Evolutionary conservation across 2,797 vertebrate genomes (phyloP), one percentile per base, ranked within the genome.

Genomic region (Erethizon dorsatum): DNA sequence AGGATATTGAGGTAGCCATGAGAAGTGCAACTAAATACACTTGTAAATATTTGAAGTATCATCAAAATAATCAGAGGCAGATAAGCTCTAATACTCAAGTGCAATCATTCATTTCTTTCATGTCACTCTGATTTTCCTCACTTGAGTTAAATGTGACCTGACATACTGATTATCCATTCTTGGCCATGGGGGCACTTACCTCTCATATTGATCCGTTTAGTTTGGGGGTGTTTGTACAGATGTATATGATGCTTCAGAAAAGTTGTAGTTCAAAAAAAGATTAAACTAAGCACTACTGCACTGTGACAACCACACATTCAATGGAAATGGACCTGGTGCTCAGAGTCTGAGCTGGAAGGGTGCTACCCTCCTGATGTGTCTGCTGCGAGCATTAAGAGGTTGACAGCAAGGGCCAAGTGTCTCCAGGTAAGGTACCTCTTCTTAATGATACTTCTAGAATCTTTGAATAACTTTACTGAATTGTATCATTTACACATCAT

Each of bases 161-260:
- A 89, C 90, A 59, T 95, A 97, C 96, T 97, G 97, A 96, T 96
- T 96, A 80, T 94, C 83, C 86, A 89, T 95, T 97, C 79, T 97
- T 86, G 75, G 75, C 90, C 71, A 63, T 84, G 54, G 47, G 67
- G 77, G 18, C 41, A 73, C 87, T 90, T 95, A 83, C 80, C 73
- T 84, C 41, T 5, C 83, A 57, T 80, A 97, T 84, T 95, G 69
- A 96, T 97, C 78, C 94, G 41, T 93, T 94, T 95, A 31, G 69
- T 75, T 89, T 92, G 82, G 90, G 50, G 33, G 41, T 92, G 22
- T 95, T 95, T 95, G 82, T 83, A 86, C 50, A 61, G 41, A 92
- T 77, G 54, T 88, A 78, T 54, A 17, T 92, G 77, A 90, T 93
- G 26, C 65, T 85, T 87, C 90, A 95, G 67, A 97, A 96, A 90